These are phyloP conservation scores for Diabrotica virgifera DNA, from an alignment of 1,140 invertebrate species.

Conservation along the genomic window DNA sequence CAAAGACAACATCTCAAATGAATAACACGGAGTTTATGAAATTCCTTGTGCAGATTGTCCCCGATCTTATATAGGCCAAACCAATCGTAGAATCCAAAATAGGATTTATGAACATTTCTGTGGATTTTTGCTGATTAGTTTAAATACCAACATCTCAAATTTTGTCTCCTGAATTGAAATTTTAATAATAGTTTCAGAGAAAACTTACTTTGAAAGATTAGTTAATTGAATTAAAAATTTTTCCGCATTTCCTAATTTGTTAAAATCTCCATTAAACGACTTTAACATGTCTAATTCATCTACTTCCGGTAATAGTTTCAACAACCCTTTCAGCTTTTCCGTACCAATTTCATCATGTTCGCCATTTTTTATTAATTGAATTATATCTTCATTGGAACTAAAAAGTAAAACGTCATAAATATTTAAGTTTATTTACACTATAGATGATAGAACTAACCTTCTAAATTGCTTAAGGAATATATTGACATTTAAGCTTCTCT, in stretches of 20 bases:
- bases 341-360: slow-evolving; percentile 86
- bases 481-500: slow-evolving; percentile 93
- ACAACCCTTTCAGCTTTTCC: slow-evolving; percentile 84
- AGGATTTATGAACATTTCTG: no score
- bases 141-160: neutral
- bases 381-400: slow-evolving; percentile 88
- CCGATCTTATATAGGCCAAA: no score
- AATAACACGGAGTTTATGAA: no score
- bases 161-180: no score
- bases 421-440: no score
- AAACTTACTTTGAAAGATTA: slow-evolving; percentile 75
- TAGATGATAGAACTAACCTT: slow-evolving; percentile 54
- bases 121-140: no score
- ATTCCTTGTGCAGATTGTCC: no score
- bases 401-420: slow-evolving; percentile 11
- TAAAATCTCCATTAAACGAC: slow-evolving; percentile 78
- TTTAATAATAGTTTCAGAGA: neutral
- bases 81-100: no score
- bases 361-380: slow-evolving; percentile 80
- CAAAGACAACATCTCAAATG: no score
- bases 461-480: slow-evolving; percentile 98
- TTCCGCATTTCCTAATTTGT: slow-evolving; percentile 85
- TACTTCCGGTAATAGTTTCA: slow-evolving; percentile 89
- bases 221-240: slow-evolving; percentile 87
- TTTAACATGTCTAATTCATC: slow-evolving; percentile 91